Percentiles rank a stretch among this genome's conserved stretches.
Conservation (phyloP, 2,888 invertebrate genomes). For the Periphyllus acericola region DNA sequence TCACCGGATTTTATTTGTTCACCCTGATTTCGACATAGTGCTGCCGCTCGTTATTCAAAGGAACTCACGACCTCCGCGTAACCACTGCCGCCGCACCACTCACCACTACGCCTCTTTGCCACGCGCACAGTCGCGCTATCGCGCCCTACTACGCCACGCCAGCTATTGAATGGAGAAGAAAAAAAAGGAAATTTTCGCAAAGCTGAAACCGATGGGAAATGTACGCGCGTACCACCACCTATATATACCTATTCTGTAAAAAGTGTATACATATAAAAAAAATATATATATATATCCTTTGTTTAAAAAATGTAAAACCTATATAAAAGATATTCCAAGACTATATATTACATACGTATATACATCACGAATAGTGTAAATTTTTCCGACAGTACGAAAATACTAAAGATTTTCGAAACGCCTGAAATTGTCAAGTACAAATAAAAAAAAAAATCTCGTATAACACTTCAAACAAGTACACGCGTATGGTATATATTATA, state of each 20-base stretch:
- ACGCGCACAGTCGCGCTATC: neutral
- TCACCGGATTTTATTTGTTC: slow-evolving; percentile 15
- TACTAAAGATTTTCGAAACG: slow-evolving; percentile 32
- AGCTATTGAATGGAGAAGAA: neutral
- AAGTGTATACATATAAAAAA: neutral
- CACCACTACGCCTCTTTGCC: neutral
- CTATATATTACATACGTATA: neutral
- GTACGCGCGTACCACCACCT: neutral
- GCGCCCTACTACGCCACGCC: neutral
- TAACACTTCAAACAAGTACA: neutral
- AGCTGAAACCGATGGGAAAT: neutral
- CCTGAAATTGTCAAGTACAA: slow-evolving; percentile 10
- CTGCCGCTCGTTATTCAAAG: slow-evolving; percentile 35
- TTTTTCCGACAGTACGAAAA: neutral
- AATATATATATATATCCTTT: neutral
- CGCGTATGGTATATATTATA: neutral
- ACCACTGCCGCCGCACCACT: neutral
- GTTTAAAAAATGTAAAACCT: neutral
- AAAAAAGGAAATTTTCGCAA: neutral
- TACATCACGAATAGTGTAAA: neutral
- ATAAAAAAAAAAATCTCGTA: neutral
- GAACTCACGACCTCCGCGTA: neutral
- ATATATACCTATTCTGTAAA: neutral
- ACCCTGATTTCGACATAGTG: slow-evolving; percentile 24
- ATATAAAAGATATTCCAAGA: neutral